These are phyloP conservation scores for Alethe diademata DNA, from an alignment of 2,113 vertebrate genomes.

Conservation along the genomic window DNA sequence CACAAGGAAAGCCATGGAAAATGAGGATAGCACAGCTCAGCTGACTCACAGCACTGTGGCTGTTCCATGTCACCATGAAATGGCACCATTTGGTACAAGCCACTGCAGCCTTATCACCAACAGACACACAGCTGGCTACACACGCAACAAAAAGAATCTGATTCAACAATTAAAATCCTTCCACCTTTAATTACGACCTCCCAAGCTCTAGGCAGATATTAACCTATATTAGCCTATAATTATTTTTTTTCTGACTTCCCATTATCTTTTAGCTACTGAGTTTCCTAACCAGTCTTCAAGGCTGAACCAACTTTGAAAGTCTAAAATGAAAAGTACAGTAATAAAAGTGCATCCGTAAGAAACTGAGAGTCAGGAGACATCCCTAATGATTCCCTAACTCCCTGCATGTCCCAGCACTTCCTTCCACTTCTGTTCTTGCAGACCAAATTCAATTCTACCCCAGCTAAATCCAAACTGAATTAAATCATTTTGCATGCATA, in stretches of 20 bases:
- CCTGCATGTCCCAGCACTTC: background rate
- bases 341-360: background rate
- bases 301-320: background rate
- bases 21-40: background rate
- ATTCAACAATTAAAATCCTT: background rate
- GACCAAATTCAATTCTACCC: background rate
- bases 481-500: background rate
- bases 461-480: background rate
- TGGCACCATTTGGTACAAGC: background rate
- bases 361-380: background rate
- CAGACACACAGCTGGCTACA: background rate
- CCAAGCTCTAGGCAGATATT: constrained; percentile 24
- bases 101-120: background rate
- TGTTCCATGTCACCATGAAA: background rate
- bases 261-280: constrained; percentile 11
- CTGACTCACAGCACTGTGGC: background rate
- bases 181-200: constrained; percentile 23
- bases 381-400: background rate
- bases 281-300: constrained; percentile 1
- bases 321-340: background rate
- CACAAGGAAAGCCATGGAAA: background rate
- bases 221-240: constrained; percentile 26
- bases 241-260: background rate
- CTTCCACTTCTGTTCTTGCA: background rate
- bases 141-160: fast-evolving